Evolutionary conservation across 2,888 invertebrate species (phyloP), one percentile per base, ranked within the genome.

Genomic region (Zygogramma bicolorata): DNA sequence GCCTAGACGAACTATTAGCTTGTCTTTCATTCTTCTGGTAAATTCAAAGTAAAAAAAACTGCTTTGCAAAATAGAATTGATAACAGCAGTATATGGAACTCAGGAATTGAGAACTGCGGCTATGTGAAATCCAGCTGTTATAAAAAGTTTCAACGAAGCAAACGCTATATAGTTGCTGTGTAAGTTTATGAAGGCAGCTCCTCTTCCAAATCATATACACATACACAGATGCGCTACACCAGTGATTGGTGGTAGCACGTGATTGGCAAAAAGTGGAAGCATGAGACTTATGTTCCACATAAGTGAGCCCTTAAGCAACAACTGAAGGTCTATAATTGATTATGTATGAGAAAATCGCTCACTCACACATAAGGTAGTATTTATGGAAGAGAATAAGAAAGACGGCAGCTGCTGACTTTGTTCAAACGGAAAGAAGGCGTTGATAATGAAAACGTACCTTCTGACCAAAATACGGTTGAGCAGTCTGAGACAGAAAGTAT

Each of bases 241-340:
- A 20, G 20, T 20, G 15, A 18, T 42, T 49, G 53, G n/a, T 53
- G n/a, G 27, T 53, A 53, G 53, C 53, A 53, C 53, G 27, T 53
- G 53, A 53, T 27, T 53, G 53, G 53, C 53, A 53, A 53, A 53
- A 27, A 53, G 53, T 53, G 53, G 53, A 53, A 53, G 53, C 53
- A 53, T 53, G 53, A 53, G 25, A 53, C 27, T 53, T 53, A 27
- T 53, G 53, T 53, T 53, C 53, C 53, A 27, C 13, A 25, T 53
- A 53, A 53, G 53, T 53, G n/a, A 53, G 25, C 53, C 53, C 25
- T 53, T 27, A n/a, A 25, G 53, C 53, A 53, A 53, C 53, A 25
- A 25, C 25, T 27, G n/a, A 53, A 53, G 53, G 53, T 53, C 53
- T 53, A 25, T 53, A 53, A 53, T 53, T 53, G 53, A 53, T 53